Evolutionary conservation across 2,113 vertebrate genomes (phyloP).

Genomic region (Heterocephalus glaber): DNA sequence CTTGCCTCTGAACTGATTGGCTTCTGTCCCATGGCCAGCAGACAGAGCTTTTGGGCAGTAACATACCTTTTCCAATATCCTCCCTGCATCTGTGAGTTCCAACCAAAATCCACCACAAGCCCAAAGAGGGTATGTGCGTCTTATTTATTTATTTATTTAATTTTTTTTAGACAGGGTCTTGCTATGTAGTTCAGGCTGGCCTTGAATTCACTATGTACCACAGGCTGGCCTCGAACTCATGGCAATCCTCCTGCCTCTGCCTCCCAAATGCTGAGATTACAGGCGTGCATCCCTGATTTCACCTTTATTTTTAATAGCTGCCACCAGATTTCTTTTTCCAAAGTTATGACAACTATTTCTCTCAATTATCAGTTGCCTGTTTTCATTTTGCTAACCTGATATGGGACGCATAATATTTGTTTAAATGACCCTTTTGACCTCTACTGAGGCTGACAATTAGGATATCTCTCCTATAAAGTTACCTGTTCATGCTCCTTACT

Average conservation of each 20-base stretch:
- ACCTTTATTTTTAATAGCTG: constrained; percentile 41
- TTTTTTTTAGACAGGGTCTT: no score
- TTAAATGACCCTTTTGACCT: not conserved
- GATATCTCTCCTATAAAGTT: constrained; percentile 3
- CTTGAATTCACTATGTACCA: no score
- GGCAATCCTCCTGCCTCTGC: no score
- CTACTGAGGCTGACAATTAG: not conserved
- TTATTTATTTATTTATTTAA: constrained; percentile 36
- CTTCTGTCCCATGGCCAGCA: not conserved
- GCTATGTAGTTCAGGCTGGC: no score
- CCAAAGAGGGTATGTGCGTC: not conserved
- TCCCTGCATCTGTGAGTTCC: not conserved
- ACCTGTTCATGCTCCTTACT: not conserved
- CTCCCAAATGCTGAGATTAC: no score
- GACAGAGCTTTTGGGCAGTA: not conserved
- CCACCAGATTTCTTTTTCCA: not conserved
- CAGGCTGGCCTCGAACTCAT: no score
- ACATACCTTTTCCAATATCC: not conserved
- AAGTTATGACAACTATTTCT: constrained; percentile 13
- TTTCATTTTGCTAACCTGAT: not conserved
- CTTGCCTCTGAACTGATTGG: not conserved
- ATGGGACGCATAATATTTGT: not conserved
- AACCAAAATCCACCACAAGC: not conserved
- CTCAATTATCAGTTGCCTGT: not conserved
- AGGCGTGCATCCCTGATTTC: no score